Conservation (phyloP, 2,888 invertebrate species). For the Melinaea marsaeus region DNA sequence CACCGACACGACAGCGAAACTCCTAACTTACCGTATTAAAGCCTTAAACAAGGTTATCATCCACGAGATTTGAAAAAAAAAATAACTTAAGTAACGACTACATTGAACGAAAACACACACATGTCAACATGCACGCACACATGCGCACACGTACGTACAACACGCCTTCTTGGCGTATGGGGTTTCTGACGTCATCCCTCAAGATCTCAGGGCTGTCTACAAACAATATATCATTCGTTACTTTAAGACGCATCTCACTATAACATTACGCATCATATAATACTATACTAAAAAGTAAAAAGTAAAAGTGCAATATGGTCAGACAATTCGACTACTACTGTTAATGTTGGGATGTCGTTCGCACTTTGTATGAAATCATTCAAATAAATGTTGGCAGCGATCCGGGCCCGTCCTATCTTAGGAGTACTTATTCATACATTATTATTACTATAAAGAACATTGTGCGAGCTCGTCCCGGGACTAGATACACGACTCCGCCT, state of each 20-base stretch:
- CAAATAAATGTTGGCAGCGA: too few species aligned
- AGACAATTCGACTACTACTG: too few species aligned
- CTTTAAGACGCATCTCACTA: neutral
- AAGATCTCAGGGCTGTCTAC: neutral
- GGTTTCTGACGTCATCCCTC: constrained; percentile 50
- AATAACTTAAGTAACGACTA: constrained; percentile 23
- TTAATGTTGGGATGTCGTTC: too few species aligned
- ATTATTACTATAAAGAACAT: too few species aligned
- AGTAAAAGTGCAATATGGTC: too few species aligned
- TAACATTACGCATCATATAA: neutral
- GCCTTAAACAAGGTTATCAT: constrained; percentile 25
- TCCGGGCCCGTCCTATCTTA: too few species aligned
- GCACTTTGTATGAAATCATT: too few species aligned
- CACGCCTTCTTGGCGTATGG: constrained; percentile 55
- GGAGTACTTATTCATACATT: too few species aligned
- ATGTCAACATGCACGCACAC: constrained; percentile 28
- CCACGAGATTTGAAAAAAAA: constrained; percentile 27
- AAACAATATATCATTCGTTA: neutral
- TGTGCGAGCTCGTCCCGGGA: too few species aligned
- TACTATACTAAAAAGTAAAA: too few species aligned
- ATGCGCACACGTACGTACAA: constrained; percentile 33
- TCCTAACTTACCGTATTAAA: constrained; percentile 26
- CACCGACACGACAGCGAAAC: constrained; percentile 24
- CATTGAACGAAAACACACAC: constrained; percentile 11
- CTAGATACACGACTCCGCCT: too few species aligned